phyloP scores from a whole-genome alignment of 2,888 invertebrate species.

The Leptothorax acervorum region DNA sequence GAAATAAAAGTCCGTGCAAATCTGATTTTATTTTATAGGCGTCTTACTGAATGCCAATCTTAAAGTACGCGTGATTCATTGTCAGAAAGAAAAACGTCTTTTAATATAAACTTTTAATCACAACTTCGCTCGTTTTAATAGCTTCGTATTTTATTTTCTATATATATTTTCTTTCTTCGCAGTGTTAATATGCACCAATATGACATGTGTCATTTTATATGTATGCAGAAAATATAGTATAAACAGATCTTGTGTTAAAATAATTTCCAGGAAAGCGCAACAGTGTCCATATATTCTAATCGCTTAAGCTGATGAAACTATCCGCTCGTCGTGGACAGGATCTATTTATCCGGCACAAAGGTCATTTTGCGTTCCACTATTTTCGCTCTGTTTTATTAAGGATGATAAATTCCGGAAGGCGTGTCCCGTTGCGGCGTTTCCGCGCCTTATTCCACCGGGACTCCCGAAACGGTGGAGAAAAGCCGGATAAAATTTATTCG shows the following conservation, averaged over 20 bases:
- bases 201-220: background rate
- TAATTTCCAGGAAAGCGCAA: background rate
- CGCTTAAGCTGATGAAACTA: background rate
- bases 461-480: constrained; percentile 39
- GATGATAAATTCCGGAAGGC: constrained; percentile 49
- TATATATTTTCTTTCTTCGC: background rate
- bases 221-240: background rate
- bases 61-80: constrained; percentile 10
- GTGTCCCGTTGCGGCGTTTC: constrained; percentile 34
- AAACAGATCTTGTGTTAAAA: constrained; percentile 11
- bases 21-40: constrained; percentile 34
- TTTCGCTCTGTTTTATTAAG: constrained; percentile 49
- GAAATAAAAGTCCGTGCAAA: constrained; percentile 25
- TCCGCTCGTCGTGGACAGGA: background rate
- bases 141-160: background rate
- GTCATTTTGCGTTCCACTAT: constrained; percentile 34
- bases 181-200: background rate
- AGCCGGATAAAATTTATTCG: constrained; percentile 74
- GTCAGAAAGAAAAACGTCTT: background rate
- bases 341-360: constrained; percentile 38
- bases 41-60: background rate
- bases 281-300: background rate
- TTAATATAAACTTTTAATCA: constrained; percentile 1
- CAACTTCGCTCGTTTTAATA: background rate
- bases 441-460: constrained; percentile 62